Evolutionary conservation across 2,797 vertebrate genomes (phyloP).

Genomic region (Pogoniulus pusillus): DNA sequence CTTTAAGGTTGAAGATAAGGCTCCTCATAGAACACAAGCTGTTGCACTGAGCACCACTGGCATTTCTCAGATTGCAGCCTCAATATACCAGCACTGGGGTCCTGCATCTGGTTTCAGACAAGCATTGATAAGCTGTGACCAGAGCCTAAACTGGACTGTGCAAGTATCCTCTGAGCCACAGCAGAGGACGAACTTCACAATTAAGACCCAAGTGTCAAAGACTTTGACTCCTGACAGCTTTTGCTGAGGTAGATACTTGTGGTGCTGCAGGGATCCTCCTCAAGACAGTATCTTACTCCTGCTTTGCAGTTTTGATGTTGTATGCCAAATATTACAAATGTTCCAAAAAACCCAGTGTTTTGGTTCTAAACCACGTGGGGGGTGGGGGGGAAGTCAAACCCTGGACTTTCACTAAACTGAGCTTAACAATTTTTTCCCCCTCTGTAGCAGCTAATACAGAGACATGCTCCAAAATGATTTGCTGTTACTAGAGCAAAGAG

Average conservation of each 20-base stretch:
- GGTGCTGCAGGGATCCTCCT: neutral
- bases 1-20: neutral
- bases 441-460: neutral
- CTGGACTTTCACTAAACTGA: neutral
- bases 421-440: neutral
- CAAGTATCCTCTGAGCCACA: neutral
- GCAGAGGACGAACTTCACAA: neutral
- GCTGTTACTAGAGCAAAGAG: neutral
- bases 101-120: neutral
- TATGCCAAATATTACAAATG: neutral
- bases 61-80: neutral
- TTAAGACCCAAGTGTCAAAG: neutral
- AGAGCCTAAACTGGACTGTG: neutral
- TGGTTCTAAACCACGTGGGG: neutral
- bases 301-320: neutral
- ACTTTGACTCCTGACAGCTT: neutral
- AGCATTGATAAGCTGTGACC: neutral
- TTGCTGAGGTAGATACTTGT: neutral
- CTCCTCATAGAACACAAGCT: neutral
- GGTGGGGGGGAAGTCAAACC: neutral
- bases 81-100: rapidly evolving
- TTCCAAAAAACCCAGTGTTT: neutral
- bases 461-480: neutral
- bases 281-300: neutral
- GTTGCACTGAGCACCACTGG: neutral